Base-by-base conservation (phyloP, 2,797 vertebrate species). In the Peromyscus melanophrys region DNA sequence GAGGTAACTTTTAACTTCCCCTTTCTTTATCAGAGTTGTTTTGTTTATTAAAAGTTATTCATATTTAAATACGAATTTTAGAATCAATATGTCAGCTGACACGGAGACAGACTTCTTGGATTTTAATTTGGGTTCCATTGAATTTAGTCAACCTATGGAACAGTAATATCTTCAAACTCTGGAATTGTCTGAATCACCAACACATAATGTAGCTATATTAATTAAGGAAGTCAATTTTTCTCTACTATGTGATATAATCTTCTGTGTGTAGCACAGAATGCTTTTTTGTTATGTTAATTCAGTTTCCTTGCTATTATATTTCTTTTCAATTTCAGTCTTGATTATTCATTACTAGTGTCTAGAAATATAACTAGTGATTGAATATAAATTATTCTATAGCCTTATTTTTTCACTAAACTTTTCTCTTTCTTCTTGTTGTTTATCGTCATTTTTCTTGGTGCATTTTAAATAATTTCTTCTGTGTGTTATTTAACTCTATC, bases 31-130 rank as follows among this genome's bases (percentile, higher is more conserved):
- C 16, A 71, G 63, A 55, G 55, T 55, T 55, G 55, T 55, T 55
- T 55, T 16, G 55, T 55, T 55, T 55, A 55, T 55, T 55, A 17
- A 55, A 55, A 7, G 23, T 67, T 23, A 23, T 84, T 87, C 90
- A 27, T 21, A 75, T 78, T 81, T 92, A 16, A n/a, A 73, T 19
- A 71, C 27, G 8, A 94, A 88, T 61, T 95, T 95, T 92, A 83
- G 17, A 92, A 86, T 83, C 37, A 94, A 2, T 11, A 85, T 94
- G 3, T 73, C n/a, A 82, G 3, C 77, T 34, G 11, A 4, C 6
- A 11, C 10, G 46, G 1, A 59, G n/a, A 63, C 10, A 46, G 6
- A 29, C 6, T 63, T 0, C 31, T 87, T 34, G 4, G 29, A 29
- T 89, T 93, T 92, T 85, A 10, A 40, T 34, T 69, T 12, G 25